A percentile compares a stretch with the other conserved stretches of the same genome.
Conservation (phyloP, 2,797 vertebrate genomes). For the Cossypha niveicapilla region DNA sequence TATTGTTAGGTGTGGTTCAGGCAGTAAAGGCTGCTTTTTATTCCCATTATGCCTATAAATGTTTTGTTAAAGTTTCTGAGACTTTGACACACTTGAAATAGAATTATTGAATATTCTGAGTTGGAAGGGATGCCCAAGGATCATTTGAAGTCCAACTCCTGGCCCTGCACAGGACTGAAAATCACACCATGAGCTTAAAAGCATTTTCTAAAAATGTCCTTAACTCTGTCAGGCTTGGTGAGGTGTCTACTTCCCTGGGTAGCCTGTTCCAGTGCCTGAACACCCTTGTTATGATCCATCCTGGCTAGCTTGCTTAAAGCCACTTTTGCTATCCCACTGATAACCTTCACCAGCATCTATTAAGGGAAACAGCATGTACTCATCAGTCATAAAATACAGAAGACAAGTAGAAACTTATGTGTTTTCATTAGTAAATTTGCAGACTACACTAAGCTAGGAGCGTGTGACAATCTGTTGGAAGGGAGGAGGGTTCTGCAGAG, state of each 20-base stretch:
- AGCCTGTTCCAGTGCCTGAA: not conserved
- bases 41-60: not conserved
- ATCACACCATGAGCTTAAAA: not conserved
- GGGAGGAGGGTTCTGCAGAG: not conserved
- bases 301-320: not conserved
- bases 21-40: not conserved
- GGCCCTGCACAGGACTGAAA: not conserved
- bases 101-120: not conserved
- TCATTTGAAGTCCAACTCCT: fast-evolving
- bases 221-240: not conserved
- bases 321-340: not conserved
- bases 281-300: not conserved
- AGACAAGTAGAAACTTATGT: not conserved
- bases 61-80: not conserved
- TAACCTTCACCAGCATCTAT: not conserved
- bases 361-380: not conserved
- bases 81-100: not conserved
- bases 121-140: not conserved
- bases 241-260: too few relatives aligned
- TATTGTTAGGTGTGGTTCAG: not conserved
- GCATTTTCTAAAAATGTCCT: not conserved
- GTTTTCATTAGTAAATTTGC: not conserved
- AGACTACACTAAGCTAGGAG: not conserved
- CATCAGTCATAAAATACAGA: not conserved
- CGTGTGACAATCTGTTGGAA: fast-evolving